Evolutionary conservation across 1,140 invertebrate genomes (phyloP), one percentile per base, ranked within the genome.

Genomic region (Trachelipus rathkii): DNA sequence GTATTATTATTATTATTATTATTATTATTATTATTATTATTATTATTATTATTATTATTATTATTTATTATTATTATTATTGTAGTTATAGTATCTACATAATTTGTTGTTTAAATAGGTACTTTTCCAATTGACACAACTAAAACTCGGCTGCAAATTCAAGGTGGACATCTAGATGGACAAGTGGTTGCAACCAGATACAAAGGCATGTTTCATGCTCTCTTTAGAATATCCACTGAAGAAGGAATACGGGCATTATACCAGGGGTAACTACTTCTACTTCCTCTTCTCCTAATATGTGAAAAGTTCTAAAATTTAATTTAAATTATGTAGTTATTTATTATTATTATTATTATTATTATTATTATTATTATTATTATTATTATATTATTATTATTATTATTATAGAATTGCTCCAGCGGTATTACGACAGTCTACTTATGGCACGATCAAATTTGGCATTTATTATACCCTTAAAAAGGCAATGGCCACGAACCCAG

Each of bases 71-170:
- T 50, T 50, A 9, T 50, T 10, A 50, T 15, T 15, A 50, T 50
- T 50, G 46, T 10, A 9, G 46, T n/a, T n/a, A n/a, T n/a, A n/a
- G n/a, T n/a, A n/a, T n/a, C n/a, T n/a, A 33, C 1, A 33, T 33
- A 33, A 60, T 82, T 77, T 67, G 71, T 82, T 81, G n/a, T 21
- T 82, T 79, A 85, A 87, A 68, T 83, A 97, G 95, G 95, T 78
- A 98, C 96, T n/a, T 99, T 97, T 88, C 96, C 96, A 21, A 92
- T 98, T 81, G 96, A 98, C 85, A 94, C 95, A 21, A 95, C 95
- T 45, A 98, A 98, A 87, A 98, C 95, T 46, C 88, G 96, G 82
- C 89, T 99, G 50, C 96, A 98, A 89, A 90, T 98, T 82, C 96
- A 98, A 86, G 95, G 78, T 24, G 77, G 80, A 66, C 76, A 77